Evolutionary conservation across 37 sponge, comb jelly and placozoan species (phyloP), one percentile per base, ranked within the genome.

Genomic region (Cladorhizidae sp.): DNA sequence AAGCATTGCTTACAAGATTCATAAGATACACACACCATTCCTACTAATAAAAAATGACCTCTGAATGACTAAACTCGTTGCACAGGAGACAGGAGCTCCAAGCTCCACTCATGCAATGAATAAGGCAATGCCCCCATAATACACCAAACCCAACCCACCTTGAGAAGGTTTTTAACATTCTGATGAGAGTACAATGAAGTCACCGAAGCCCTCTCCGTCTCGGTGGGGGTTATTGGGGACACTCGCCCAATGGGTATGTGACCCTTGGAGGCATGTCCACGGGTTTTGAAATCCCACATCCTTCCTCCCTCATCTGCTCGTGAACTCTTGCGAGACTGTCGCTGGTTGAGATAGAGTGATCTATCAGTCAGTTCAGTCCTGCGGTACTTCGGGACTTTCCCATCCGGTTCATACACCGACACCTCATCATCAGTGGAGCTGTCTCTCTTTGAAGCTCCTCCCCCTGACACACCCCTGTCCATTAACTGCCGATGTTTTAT

Each of bases 371-470:
- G 45, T 9, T 37, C 33, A 9, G 71, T 41, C 45, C 71, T 40
- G 1, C 71, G 23, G 25, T 3, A 9, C 45, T n/a, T 71, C 14
- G 43, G 26, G 49, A 40, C 26, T 5, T 33, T 65, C 18, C 31
- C 35, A 35, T 1, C 21, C 45, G 59, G 42, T 6, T 59, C 85
- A 37, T 50, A 33, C 29, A 37, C n/a, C 0, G 67, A 33, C 39
- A 67, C 36, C 43, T 87, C 87, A 3, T 87, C 87, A 25, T 87
- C 87, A 0, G 76, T 79, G 67, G 35, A 62, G 51, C 73, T 73
- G 31, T 43, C 43, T 6, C 73, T 28, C 35, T 64, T 78, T 6
- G 38, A 29, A 9, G 25, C 64, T 57, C 39, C 42, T 14, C 38
- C 38, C n/a, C 6, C 71, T 25, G 14, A 2, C 45, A 39, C 1